Conservation (phyloP, 2,113 vertebrate species). For the Muntiacus muntjak region DNA sequence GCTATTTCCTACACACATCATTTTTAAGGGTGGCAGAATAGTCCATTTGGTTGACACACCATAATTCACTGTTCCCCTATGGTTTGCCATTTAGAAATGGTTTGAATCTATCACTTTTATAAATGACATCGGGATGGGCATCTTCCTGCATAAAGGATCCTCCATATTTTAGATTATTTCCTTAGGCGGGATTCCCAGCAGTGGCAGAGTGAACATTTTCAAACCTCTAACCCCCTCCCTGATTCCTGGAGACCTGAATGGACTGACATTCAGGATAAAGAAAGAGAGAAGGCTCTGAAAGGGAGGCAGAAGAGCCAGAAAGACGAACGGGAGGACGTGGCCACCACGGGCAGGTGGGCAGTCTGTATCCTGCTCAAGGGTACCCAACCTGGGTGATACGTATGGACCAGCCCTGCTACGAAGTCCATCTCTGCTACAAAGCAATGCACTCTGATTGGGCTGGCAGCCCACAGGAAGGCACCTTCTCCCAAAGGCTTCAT, state of each 20-base stretch:
- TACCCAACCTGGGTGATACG: not conserved
- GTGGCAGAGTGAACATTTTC: not conserved
- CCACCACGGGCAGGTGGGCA: not conserved
- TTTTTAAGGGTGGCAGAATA: not conserved
- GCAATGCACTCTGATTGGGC: not conserved
- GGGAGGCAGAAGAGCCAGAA: not conserved
- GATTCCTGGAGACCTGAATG: not conserved
- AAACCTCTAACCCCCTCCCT: not conserved
- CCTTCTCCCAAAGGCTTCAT: rapidly evolving
- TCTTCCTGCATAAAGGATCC: not conserved
- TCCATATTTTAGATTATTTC: not conserved
- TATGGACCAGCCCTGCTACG: not conserved
- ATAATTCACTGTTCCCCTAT: not conserved
- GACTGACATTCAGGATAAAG: not conserved
- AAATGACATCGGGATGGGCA: not conserved
- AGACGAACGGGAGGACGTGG: not conserved
- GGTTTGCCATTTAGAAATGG: not conserved
- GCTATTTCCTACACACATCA: not conserved
- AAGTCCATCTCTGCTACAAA: not conserved
- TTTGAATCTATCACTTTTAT: not conserved
- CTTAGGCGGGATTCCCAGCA: not conserved
- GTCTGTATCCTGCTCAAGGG: not conserved
- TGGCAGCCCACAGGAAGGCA: not conserved
- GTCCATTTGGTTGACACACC: not conserved
- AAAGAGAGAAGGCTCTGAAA: not conserved